Evolutionary conservation across 1,140 invertebrate genomes (phyloP).

Genomic region (Akabosia matsudoensis): DNA sequence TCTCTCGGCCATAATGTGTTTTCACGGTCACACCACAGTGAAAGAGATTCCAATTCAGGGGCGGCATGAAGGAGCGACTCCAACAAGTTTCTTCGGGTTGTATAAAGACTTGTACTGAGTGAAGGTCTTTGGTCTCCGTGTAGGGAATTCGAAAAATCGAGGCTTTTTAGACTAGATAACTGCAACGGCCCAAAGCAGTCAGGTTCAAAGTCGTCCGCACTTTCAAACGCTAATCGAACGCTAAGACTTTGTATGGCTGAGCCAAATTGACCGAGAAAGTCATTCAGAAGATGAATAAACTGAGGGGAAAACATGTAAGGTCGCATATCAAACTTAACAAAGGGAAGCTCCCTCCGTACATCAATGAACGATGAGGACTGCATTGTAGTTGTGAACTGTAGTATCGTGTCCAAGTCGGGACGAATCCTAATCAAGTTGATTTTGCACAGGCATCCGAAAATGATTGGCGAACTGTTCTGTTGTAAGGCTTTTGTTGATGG

Average conservation of each 20-base stretch:
- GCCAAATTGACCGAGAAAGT: background rate
- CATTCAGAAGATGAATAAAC: background rate
- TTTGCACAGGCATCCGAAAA: conserved; percentile 7
- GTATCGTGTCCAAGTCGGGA: conserved; percentile 17
- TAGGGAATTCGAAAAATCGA: conserved; percentile 12
- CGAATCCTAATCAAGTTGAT: conserved; percentile 6
- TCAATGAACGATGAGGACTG: background rate
- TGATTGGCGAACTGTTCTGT: background rate
- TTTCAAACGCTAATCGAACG: conserved; percentile 8
- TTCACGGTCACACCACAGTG: conserved; percentile 17
- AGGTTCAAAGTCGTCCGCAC: background rate
- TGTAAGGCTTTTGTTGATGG: conserved; percentile 12
- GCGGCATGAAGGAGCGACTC: background rate
- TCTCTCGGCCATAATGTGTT: background rate
- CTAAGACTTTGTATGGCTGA: conserved; percentile 6
- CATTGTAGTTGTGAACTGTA: background rate
- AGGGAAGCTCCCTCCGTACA: background rate
- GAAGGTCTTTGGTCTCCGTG: background rate
- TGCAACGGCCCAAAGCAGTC: conserved; percentile 10
- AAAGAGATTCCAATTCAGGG: background rate
- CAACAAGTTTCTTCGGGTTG: background rate
- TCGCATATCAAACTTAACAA: conserved; percentile 7
- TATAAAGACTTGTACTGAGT: background rate
- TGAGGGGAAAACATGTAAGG: conserved; percentile 8
- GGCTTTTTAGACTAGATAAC: background rate